phyloP scores from a whole-genome alignment of 2,797 vertebrate genomes.

The Gobio occitaniae region DNA sequence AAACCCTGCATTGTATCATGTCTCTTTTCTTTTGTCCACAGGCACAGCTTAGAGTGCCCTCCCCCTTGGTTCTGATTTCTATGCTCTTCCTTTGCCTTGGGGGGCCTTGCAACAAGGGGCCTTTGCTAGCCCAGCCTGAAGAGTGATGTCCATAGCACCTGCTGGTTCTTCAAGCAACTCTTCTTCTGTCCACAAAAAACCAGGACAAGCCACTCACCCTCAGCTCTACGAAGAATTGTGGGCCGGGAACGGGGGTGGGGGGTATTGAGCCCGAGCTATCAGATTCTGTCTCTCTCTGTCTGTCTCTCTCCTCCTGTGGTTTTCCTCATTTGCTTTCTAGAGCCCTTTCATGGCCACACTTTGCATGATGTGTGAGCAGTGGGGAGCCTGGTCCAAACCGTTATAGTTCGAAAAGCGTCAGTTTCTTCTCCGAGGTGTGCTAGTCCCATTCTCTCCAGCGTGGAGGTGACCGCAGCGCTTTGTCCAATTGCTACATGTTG shows the following conservation, averaged over 20 bases:
- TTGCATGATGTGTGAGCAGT: slow-evolving; percentile 85
- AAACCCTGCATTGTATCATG: slow-evolving; percentile 36
- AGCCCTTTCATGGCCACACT: slow-evolving; percentile 80
- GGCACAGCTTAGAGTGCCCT: slow-evolving; percentile 82
- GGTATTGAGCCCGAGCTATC: slow-evolving; percentile 78
- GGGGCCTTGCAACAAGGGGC: slow-evolving; percentile 83
- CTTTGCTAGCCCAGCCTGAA: slow-evolving; percentile 83
- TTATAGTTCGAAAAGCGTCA: slow-evolving; percentile 78
- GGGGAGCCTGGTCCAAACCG: slow-evolving; percentile 77
- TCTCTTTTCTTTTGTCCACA: slow-evolving; percentile 69
- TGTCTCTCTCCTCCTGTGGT: slow-evolving; percentile 63
- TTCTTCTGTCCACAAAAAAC: slow-evolving; percentile 81
- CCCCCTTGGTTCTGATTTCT: slow-evolving; percentile 86
- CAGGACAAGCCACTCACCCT: slow-evolving; percentile 85
- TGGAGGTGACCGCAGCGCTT: slow-evolving; percentile 74
- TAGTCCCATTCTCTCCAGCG: slow-evolving; percentile 74
- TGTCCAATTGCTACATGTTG: slow-evolving; percentile 76
- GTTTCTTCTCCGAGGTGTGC: slow-evolving; percentile 74
- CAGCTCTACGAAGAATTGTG: slow-evolving; percentile 81
- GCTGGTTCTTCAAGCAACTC: slow-evolving; percentile 87
- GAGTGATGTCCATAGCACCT: slow-evolving; percentile 87
- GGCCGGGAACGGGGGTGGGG: slow-evolving; percentile 74
- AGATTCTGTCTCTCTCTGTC: slow-evolving; percentile 82
- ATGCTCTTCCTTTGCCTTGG: slow-evolving; percentile 87
- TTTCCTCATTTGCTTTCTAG: slow-evolving; percentile 78